Base-by-base conservation (phyloP, 2,113 vertebrate genomes). In the Hepsetus odoe region DNA sequence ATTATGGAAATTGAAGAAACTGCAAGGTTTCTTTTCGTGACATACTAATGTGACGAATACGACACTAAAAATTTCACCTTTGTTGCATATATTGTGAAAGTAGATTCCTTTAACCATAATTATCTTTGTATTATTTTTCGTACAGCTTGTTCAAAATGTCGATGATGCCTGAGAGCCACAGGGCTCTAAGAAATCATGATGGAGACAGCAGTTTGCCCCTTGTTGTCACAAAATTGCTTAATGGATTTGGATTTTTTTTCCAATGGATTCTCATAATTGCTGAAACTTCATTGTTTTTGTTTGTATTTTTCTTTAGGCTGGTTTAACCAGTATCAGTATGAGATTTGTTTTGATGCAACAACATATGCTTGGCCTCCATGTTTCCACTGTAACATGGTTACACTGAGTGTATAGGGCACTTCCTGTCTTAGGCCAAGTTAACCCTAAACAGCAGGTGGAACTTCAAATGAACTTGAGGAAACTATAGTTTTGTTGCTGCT, bases 1-100 rank as follows among this genome's bases (percentile, higher is more conserved):
- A 72, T 87, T 65, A 38, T 79, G 61, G 62, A 80, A 84, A 80
- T 74, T 1, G 80, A 55, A 74, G 49, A 83, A 72, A 75, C 64
- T 82, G 80, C 77, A 82, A 86, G 83, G 70, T 86, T 89, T 83
- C 83, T 86, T 81, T 88, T 85, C 67, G 77, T 74, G 79, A 75
- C 14, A 40, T 58, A 67, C 20, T 33, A 26, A 51, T 71, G 44
- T n/a, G 30, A 28, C 18, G 10, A 62, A 74, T 7, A 33, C 13
- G 20, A 32, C 56, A 59, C 26, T 12, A 30, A 26, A 30, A 59
- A 59, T 16, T 5, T 59, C 26, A 14, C 6, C 14, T 16, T n/a
- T 49, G 20, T 4, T 13, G 7, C 30, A 64, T 38, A 4, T 38
- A 10, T n/a, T 14, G 12, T 35, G 13, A 30, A 26, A 5, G 22